A percentile compares a stretch with the other conserved stretches of the same genome.
These are phyloP conservation scores for Cheilosia grossa DNA, from an alignment of 2,888 invertebrate species.

Conservation along the genomic window DNA sequence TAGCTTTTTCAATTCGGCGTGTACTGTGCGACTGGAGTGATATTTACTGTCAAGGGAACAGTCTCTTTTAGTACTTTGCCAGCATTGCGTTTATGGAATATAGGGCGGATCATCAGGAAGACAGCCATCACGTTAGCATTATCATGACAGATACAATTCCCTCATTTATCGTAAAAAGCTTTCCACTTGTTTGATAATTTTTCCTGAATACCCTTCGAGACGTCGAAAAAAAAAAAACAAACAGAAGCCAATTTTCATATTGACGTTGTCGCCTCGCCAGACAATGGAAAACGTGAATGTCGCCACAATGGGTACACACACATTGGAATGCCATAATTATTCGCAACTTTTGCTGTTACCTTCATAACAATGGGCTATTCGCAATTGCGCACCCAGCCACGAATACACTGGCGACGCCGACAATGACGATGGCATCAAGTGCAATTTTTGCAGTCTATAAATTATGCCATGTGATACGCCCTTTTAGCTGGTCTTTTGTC, in stretches of 20 bases:
- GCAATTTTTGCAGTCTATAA: constrained; percentile 70
- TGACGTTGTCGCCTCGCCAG: constrained; percentile 33
- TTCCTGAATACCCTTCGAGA: too few species aligned
- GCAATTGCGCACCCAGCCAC: constrained; percentile 59
- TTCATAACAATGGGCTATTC: constrained; percentile 45
- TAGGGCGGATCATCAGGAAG: too few species aligned
- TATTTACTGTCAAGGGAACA: too few species aligned
- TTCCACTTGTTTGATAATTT: too few species aligned
- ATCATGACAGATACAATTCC: too few species aligned
- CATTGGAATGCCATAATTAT: constrained; percentile 52
- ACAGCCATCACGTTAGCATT: too few species aligned
- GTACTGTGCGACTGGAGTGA: too few species aligned
- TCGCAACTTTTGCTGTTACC: constrained; percentile 37
- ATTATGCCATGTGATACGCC: constrained; percentile 64
- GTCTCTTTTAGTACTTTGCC: too few species aligned
- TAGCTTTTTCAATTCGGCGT: too few species aligned
- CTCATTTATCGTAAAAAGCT: too few species aligned
- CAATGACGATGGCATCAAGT: constrained; percentile 54
- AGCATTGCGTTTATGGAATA: too few species aligned
- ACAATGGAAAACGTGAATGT: constrained; percentile 28
- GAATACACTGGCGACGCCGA: constrained; percentile 33
- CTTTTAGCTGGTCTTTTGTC: constrained; percentile 69
- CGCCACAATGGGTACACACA: constrained; percentile 6
- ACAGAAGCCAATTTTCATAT: constrained; percentile 39
- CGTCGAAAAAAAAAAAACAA: too few species aligned